Conservation (phyloP, 2,888 invertebrate species). For the Harpalus rubripes region DNA sequence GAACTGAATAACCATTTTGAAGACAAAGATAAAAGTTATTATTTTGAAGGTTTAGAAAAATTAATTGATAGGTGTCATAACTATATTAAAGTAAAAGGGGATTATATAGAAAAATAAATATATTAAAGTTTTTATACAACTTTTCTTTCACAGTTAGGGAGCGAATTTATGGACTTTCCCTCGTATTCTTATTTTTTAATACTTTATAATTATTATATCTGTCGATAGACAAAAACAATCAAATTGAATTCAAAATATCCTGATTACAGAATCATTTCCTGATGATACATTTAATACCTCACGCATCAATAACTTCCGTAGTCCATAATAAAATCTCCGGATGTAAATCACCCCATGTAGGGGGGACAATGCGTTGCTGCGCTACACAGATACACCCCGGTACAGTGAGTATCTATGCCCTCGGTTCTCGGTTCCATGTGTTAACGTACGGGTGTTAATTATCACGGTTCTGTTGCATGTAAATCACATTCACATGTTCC, state of each 20-base stretch:
- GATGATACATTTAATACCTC: background rate
- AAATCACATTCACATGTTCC: constrained; percentile 52
- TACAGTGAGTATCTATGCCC: background rate
- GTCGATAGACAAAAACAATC: no score
- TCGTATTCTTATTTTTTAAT: no score
- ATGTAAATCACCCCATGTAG: background rate
- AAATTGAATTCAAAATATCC: background rate
- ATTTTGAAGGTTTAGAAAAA: no score
- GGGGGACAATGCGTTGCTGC: constrained; percentile 4
- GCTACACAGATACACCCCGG: background rate
- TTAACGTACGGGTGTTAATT: constrained; percentile 57
- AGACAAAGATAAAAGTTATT: no score
- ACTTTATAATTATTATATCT: no score
- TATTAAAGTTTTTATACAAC: no score
- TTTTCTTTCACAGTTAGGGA: no score
- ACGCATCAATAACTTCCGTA: background rate
- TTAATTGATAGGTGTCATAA: no score
- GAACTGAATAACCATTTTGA: no score
- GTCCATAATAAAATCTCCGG: background rate
- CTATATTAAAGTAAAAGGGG: no score
- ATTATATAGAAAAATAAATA: no score
- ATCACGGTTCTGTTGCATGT: constrained; percentile 61
- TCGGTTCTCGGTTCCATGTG: constrained; percentile 11
- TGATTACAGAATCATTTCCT: background rate
- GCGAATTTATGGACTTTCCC: no score